These are phyloP conservation scores for Lepidonotus clava DNA, from an alignment of 2,888 invertebrate genomes.

Conservation along the genomic window DNA sequence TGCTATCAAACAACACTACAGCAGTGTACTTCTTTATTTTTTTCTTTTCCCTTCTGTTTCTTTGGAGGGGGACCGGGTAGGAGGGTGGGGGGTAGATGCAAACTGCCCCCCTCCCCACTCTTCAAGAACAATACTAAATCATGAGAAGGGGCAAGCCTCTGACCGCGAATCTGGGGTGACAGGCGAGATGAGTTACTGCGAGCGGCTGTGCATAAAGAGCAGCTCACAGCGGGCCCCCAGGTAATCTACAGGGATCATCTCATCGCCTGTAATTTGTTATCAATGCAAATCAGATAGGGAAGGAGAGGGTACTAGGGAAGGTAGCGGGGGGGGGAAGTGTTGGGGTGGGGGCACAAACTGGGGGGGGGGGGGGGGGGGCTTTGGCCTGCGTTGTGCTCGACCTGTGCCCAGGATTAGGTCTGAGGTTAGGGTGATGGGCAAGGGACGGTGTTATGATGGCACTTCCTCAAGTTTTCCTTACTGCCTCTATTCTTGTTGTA, in stretches of 20 bases:
- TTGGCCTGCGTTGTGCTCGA: background rate
- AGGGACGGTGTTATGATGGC: too few species aligned
- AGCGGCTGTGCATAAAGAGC: constrained; percentile 21
- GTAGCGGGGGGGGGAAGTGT: background rate
- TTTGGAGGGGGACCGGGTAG: too few species aligned
- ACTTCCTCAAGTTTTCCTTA: too few species aligned
- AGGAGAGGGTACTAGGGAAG: background rate
- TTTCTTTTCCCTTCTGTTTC: too few species aligned
- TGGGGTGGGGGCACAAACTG: background rate
- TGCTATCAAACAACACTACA: too few species aligned
- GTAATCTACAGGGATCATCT: constrained; percentile 42
- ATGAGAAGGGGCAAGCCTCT: background rate
- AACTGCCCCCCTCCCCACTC: too few species aligned
- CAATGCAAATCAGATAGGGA: constrained; percentile 48
- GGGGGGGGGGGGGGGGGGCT: background rate
- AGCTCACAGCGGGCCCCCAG: constrained; percentile 6
- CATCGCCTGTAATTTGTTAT: constrained; percentile 48
- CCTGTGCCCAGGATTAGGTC: background rate
- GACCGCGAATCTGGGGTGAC: constrained; percentile 27
- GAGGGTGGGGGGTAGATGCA: too few species aligned
- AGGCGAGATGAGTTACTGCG: constrained; percentile 10
- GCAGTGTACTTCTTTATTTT: too few species aligned
- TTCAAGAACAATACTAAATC: constrained; percentile 37
- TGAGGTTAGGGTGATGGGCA: background rate
- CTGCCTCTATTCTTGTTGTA: too few species aligned